A percentile compares a stretch with the other conserved stretches of the same genome.
Evolutionary conservation across 2,113 vertebrate genomes (phyloP).

Genomic region (Hyperopisus bebe): DNA sequence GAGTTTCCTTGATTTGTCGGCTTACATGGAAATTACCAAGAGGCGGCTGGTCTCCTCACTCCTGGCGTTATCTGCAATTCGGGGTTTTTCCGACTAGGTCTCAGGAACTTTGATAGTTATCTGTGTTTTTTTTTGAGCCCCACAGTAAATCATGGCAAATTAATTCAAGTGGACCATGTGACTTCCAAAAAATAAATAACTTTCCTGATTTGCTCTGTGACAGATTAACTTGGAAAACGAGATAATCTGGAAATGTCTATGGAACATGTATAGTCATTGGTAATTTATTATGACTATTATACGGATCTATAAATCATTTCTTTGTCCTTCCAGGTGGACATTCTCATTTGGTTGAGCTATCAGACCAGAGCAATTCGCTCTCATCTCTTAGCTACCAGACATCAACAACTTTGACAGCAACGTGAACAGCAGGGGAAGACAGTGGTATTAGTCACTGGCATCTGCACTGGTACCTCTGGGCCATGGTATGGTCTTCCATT

Average conservation of each 20-base stretch:
- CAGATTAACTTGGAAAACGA: not conserved
- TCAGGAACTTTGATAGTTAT: constrained; percentile 53
- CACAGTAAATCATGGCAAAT: constrained; percentile 59
- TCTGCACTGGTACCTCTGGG: constrained; percentile 75
- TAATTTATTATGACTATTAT: not conserved
- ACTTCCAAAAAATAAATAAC: constrained; percentile 55
- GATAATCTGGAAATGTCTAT: not conserved
- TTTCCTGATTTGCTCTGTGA: not conserved
- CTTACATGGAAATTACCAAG: constrained; percentile 23
- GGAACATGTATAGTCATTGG: not conserved
- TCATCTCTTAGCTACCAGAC: not conserved
- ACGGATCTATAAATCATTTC: not conserved
- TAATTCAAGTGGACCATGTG: constrained; percentile 48
- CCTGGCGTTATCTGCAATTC: constrained; percentile 54
- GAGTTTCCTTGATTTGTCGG: constrained; percentile 24
- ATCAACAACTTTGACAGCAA: not conserved
- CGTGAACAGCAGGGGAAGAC: not conserved
- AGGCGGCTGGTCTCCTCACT: constrained; percentile 41
- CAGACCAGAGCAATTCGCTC: not conserved
- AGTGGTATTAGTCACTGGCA: not conserved
- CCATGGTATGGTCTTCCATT: constrained; percentile 92
- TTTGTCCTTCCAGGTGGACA: not conserved
- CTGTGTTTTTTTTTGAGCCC: constrained; percentile 48
- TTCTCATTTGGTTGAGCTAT: not conserved
- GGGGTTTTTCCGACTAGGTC: constrained; percentile 48